Evolutionary conservation across 1,140 invertebrate species (phyloP), one percentile per base, ranked within the genome.

Genomic region (Chelonus insularis): DNA sequence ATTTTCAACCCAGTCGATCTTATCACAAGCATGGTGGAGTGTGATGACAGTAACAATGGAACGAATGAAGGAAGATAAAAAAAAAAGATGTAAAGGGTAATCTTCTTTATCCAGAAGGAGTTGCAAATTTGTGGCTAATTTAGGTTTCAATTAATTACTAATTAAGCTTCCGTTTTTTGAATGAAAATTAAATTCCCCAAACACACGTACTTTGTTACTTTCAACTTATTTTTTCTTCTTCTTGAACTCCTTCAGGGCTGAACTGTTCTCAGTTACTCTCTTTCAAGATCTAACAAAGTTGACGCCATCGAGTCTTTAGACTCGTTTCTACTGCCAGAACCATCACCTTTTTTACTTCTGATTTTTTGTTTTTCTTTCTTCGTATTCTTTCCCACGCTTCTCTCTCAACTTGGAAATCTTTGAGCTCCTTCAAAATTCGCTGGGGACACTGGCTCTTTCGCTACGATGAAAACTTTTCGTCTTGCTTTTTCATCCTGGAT

Each of bases 91-190:
- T 51, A 52, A 32, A 18, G 39, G 23, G 16, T 21, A 51, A 54
- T 63, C 48, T 52, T n/a, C 36, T 34, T 54, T 25, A 21, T 59
- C 45, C 41, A 51, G 14, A 43, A 36, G 57, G 39, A 63, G 57
- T 63, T 60, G 68, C 69, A 74, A 78, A 80, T 74, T 77, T 70
- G 62, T 70, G 64, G 69, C 70, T 79, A 80, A 81, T 73, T 80
- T 79, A 79, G 75, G 73, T 75, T 67, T 73, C 76, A 77, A 79
- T 81, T 80, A 81, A 81, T 79, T 76, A 65, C 69, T 76, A 80
- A 81, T 80, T 77, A 80, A 79, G 72, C 72, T 50, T 51, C 39
- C 68, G 71, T 70, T 79, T 77, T 79, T 78, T 80, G 29, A 36
- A 23, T 60, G 66, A 66, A 69, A 77, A 76, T 75, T 74, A 71